phyloP scores from a whole-genome alignment of 2,797 vertebrate genomes.

The Artibeus jamaicensis region DNA sequence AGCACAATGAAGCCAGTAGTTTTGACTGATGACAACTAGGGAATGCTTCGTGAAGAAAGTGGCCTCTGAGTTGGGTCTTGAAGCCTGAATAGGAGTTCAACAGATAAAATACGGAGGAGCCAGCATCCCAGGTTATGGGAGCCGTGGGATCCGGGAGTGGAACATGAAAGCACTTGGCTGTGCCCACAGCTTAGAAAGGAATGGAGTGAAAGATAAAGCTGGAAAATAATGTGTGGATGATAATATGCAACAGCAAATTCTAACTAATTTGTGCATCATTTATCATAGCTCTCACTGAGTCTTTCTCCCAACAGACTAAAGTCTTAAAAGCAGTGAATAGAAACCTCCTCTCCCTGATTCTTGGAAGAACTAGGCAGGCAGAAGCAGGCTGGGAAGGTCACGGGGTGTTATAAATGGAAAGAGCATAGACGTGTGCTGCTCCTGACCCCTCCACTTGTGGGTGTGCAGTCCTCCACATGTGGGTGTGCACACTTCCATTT shows the following conservation, averaged over 20 bases:
- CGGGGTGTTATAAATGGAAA: neutral
- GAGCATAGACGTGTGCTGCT: neutral
- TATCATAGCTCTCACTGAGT: neutral
- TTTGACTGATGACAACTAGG: neutral
- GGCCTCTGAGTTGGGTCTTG: conserved; percentile 8
- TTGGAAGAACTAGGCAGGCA: neutral
- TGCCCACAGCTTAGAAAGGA: neutral
- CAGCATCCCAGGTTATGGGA: neutral
- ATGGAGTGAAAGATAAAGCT: neutral
- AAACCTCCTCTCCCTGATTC: neutral
- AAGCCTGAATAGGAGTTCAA: neutral
- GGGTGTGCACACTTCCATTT: neutral
- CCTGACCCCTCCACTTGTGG: neutral
- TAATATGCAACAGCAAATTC: neutral
- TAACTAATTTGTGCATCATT: neutral
- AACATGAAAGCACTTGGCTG: neutral
- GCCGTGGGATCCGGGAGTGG: neutral
- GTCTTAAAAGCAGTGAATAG: neutral
- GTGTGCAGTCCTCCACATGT: neutral
- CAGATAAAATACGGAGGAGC: neutral
- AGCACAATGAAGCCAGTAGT: neutral
- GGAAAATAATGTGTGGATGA: neutral
- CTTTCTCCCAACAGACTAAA: neutral
- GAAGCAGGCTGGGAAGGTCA: neutral
- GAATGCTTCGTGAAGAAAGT: neutral